Evolutionary conservation across 2,888 invertebrate species (phyloP), one percentile per base, ranked within the genome.

Genomic region (Malthinus seriepunctatus): DNA sequence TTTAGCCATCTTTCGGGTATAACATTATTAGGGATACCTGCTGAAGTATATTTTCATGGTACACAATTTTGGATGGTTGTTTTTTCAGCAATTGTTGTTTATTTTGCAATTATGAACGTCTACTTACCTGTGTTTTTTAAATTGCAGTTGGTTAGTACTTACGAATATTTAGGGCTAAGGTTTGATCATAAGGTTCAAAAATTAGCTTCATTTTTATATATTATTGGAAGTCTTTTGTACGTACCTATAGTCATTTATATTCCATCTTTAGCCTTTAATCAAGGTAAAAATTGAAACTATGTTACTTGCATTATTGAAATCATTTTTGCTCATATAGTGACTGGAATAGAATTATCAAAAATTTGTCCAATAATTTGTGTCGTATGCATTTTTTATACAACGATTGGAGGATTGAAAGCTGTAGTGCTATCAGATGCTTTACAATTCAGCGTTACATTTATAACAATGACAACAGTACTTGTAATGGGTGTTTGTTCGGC

Each of bases 331-430:
- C 23, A 5, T n/a, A n/a, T 12, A 61, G 62, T 58, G 7, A 58
- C 62, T 14, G 54, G 58, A 12, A 82, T 87, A 3, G 78, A 85
- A 60, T 81, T 89, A 3, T 86, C 87, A 70, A 76, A 84, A 1
- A 83, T 90, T 35, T 85, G 88, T 1, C 84, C 88, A 1, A 80
- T 89, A 0, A 82, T 89, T 9, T 89, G 90, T 69, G 77, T 86
- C 1, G 81, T 88, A 1, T 91, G 91, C 71, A 89, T 90, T 23
- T 88, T 90, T 45, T 89, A 92, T 68, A 90, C 90, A 2, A 88
- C 89, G 1, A 73, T 90, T 34, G 90, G 87, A 34, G 88, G 88
- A 3, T 72, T 88, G 32, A 81, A 86, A 71, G 88, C 88, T 2
- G 85, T 89, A 3, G 85, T 89, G 1, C 85, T 87, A 78, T 84